Base-by-base conservation (phyloP, 2,113 vertebrate species). In the Strigops habroptila region DNA sequence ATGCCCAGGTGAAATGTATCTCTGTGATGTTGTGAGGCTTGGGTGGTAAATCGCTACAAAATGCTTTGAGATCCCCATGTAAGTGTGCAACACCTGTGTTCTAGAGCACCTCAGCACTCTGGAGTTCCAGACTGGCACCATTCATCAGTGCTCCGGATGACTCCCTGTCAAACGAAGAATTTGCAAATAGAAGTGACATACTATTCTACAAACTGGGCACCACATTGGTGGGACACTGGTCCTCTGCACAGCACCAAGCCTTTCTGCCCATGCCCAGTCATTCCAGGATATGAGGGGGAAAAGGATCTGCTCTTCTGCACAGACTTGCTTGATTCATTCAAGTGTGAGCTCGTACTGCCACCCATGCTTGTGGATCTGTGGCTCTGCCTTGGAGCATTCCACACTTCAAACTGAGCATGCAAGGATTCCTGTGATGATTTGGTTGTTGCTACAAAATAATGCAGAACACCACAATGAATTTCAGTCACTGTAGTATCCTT, bases 401-500 rank as follows among this genome's bases (percentile, higher is more conserved):
- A 44, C 19, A 5, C 49, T 91, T 78, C 53, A 52, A 65, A 65
- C 10, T 23, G 41, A 62, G 86, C 49, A 79, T 46, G 39, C 0
- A 1, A 88, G 14, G 60, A 78, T 43, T 35, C 62, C 41, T 49
- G 71, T 39, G 48, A 63, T 46, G 60, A 51, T 74, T 96, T 91
- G 0, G 3, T 49, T 92, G 78, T 51, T 95, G 91, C 84, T 49
- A 70, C 69, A 62, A 21, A 55, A 60, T 7, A 52, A n/a, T 62
- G 64, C 86, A 82, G 65, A 93, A 52, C 17, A 63, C 77, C 23
- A 39, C 65, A 84, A 65, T 43, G 57, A 81, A 74, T 71, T 94
- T 94, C 75, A 62, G 59, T 48, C 79, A 43, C 12, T 48, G 39
- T 9, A 11, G 46, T 48, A 70, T 51, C 14, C 52, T 19, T 52